Evolutionary conservation across 2,797 vertebrate species (phyloP).

Genomic region (Typhlichthys subterraneus): DNA sequence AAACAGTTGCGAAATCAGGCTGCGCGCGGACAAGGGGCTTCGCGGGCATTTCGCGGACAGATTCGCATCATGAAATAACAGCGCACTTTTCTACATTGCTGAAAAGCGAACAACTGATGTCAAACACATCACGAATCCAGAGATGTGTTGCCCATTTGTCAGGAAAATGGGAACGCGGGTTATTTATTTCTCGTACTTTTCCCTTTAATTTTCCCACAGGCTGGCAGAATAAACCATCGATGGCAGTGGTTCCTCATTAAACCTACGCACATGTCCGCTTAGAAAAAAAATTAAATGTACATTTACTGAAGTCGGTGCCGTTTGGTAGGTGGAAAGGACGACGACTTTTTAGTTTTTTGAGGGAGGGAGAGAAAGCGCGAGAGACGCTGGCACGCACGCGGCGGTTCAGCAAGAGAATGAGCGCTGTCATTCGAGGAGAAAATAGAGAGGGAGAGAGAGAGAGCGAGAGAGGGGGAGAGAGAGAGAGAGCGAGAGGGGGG

Average conservation of each 20-base stretch:
- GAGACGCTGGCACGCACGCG: slow-evolving; percentile 20
- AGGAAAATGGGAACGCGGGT: too few species aligned
- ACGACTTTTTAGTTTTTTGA: neutral
- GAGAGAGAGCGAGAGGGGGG: slow-evolving; percentile 45
- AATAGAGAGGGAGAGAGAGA: neutral
- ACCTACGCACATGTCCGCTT: slow-evolving; percentile 40
- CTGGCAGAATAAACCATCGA: neutral
- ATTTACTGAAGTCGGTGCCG: neutral
- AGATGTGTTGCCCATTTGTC: neutral
- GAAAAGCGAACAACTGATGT: slow-evolving; percentile 31
- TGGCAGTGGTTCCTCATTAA: slow-evolving; percentile 16
- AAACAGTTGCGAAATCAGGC: slow-evolving; percentile 10
- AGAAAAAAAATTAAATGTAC: slow-evolving; percentile 11
- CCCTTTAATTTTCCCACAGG: too few species aligned
- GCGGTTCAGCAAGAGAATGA: slow-evolving; percentile 33
- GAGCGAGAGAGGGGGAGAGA: slow-evolving; percentile 1
- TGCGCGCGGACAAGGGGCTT: too few species aligned
- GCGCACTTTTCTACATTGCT: slow-evolving; percentile 66
- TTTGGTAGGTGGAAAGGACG: slow-evolving; percentile 18
- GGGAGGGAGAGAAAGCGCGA: slow-evolving; percentile 52
- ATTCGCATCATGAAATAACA: slow-evolving; percentile 55
- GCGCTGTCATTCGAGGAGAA: slow-evolving; percentile 56
- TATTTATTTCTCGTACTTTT: too few species aligned
- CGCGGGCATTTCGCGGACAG: too few species aligned
- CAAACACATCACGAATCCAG: slow-evolving; percentile 8